phyloP scores from a whole-genome alignment of 2,113 vertebrate genomes.

The Athene cunicularia region DNA sequence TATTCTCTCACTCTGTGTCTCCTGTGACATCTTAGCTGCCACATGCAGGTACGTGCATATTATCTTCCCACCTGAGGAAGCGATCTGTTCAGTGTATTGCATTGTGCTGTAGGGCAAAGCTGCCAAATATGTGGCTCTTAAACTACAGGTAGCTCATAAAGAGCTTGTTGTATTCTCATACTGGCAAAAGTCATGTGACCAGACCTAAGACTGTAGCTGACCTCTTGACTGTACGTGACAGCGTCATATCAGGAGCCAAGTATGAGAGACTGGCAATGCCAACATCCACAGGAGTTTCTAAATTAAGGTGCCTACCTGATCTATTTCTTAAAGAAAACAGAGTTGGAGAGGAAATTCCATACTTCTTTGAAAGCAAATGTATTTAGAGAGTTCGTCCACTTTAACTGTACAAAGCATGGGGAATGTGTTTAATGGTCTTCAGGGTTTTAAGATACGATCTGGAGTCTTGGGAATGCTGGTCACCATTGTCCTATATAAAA shows the following conservation, averaged over 20 bases:
- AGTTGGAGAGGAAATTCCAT: not conserved
- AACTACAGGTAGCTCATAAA: not conserved
- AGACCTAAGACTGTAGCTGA: not conserved
- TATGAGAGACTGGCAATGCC: not conserved
- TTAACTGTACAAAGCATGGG: not conserved
- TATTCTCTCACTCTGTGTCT: not conserved
- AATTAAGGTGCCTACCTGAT: not conserved
- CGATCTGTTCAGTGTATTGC: fast-evolving
- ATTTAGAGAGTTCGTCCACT: not conserved
- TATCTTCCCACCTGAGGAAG: not conserved
- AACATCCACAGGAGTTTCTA: not conserved
- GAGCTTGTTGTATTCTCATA: not conserved
- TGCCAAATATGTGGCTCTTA: not conserved
- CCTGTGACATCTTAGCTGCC: not conserved
- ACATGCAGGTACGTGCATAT: not conserved
- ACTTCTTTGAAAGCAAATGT: not conserved
- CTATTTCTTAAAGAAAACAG: not conserved
- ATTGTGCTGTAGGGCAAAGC: not conserved
- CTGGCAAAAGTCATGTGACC: not conserved
- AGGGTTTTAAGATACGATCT: not conserved
- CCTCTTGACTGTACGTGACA: not conserved
- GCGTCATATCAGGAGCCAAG: not conserved
- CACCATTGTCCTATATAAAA: not conserved
- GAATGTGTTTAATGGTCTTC: not conserved
- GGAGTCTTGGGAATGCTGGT: not conserved